Conservation (phyloP, 2,888 invertebrate species). For the Rhodophaea formosa region DNA sequence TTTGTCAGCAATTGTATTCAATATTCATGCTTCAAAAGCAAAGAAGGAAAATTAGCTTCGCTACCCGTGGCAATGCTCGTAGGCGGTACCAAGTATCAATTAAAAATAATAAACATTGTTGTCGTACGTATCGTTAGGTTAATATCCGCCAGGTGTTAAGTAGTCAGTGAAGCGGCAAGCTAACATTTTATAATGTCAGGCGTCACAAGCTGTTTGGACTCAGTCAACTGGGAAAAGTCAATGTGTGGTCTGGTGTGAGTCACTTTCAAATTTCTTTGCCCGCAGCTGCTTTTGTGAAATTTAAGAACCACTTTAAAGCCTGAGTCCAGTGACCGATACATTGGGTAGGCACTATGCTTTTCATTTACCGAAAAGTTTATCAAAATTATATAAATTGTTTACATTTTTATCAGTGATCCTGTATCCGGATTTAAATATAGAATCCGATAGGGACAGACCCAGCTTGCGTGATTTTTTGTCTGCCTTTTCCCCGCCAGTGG, state of each 20-base stretch:
- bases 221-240: constrained; percentile 32
- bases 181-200: constrained; percentile 62
- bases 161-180: constrained; percentile 45
- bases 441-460: too few relatives aligned
- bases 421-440: too few relatives aligned
- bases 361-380: too few relatives aligned
- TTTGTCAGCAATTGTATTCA: too few relatives aligned
- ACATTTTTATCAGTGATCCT: too few relatives aligned
- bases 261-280: not conserved
- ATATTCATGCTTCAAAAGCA: too few relatives aligned
- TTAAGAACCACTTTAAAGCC: not conserved
- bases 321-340: not conserved
- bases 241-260: constrained; percentile 14
- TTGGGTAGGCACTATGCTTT: too few relatives aligned
- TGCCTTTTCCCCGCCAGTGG: too few relatives aligned
- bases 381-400: too few relatives aligned
- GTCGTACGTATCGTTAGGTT: constrained; percentile 4
- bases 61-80: too few relatives aligned
- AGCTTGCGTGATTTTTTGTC: too few relatives aligned
- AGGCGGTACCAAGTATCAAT: not conserved
- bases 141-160: constrained; percentile 49
- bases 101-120: not conserved
- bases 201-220: constrained; percentile 30
- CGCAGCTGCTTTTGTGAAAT: constrained; percentile 6
- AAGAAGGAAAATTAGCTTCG: too few relatives aligned